Evolutionary conservation across 2,797 vertebrate species (phyloP), one percentile per base, ranked within the genome.

Genomic region (Macropodus opercularis): DNA sequence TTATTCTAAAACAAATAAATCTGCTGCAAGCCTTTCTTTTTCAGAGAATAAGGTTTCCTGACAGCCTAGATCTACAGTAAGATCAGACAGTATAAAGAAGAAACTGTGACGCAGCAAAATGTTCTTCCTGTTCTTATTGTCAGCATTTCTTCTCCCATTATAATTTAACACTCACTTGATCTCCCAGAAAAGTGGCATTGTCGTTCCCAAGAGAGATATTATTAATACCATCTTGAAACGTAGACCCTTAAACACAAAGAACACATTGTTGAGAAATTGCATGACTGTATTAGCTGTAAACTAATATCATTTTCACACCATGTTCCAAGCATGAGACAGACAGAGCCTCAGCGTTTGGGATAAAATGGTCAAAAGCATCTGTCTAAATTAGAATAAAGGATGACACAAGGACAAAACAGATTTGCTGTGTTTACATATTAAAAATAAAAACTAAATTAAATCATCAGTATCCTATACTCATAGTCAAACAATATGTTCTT

Each of bases 121-220:
- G 3, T 5, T 24, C 8, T 48, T 44, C 23, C 10, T 44, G n/a
- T n/a, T n/a, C n/a, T n/a, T 49, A 31, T 46, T 14, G 17, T 34
- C 12, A 17, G 6, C 15, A 24, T 11, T 17, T 36, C 24, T 38
- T 4, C 10, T 49, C 15, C 21, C 4, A 56, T 55, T 48, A 7
- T 26, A 13, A n/a, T 7, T 57, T 13, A 26, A 41, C 4, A 61
- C 90, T 17, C 49, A 93, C 93, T 84, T 88, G 59, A 63, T 90
- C 53, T 31, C 5, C 50, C 7, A 43, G 31, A 14, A 61, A 0
- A 8, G 72, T 78, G 10, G 17, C 42, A 49, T 83, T 87, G 13
- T 4, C 0, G 6, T 60, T 56, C 43, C 40, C 51, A 47, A 60
- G 8, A 29, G 83, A 48, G 12, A 6, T 39, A 41, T 77, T 81